Evolutionary conservation across 2,888 invertebrate genomes (phyloP).

Genomic region (Cantharis nigra): DNA sequence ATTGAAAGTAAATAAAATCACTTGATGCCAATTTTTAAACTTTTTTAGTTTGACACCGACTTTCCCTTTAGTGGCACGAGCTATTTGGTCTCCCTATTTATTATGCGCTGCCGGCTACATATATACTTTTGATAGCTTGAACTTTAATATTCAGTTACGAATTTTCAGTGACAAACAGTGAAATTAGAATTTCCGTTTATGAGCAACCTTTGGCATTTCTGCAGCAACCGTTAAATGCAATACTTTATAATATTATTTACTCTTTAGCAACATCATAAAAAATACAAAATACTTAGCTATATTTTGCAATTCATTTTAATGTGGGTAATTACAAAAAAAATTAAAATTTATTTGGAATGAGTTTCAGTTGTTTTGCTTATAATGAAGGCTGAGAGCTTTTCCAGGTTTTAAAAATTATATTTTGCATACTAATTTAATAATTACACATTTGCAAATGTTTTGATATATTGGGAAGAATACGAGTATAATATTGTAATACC

Average conservation of each 20-base stretch:
- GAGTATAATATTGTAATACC: background rate
- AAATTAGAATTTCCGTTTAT: background rate
- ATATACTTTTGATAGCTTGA: too few species aligned
- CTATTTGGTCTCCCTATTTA: too few species aligned
- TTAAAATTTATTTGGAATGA: background rate
- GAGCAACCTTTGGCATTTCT: background rate
- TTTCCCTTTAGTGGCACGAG: too few species aligned
- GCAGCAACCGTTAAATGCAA: background rate
- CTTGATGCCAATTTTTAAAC: too few species aligned
- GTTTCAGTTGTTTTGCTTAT: background rate
- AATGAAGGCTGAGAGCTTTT: background rate
- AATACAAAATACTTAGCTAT: background rate
- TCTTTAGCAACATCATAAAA: too few species aligned
- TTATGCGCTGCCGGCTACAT: too few species aligned
- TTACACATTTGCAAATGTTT: background rate
- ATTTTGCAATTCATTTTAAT: background rate
- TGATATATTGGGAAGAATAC: background rate
- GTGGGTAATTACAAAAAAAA: background rate
- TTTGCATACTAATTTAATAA: background rate
- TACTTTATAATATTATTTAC: too few species aligned
- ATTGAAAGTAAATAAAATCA: too few species aligned
- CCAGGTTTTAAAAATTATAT: background rate
- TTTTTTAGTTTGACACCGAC: too few species aligned
- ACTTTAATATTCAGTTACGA: background rate
- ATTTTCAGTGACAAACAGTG: background rate